phyloP scores from a whole-genome alignment of 2,113 vertebrate genomes.

The Takifugu flavidus region DNA sequence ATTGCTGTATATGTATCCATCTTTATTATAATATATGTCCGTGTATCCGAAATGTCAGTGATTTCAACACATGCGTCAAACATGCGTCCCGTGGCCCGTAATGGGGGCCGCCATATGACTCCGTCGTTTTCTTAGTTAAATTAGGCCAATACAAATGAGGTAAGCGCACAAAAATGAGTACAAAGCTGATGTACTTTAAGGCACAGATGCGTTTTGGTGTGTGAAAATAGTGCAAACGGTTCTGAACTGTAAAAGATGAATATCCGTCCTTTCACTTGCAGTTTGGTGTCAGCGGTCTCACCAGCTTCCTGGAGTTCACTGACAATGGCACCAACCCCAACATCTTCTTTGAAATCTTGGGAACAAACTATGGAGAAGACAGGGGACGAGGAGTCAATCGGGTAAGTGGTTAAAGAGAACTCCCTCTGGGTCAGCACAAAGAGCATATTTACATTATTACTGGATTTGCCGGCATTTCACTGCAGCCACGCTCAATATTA shows the following conservation, averaged over 20 bases:
- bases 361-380: slow-evolving; percentile 97
- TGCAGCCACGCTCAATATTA: slow-evolving; percentile 27
- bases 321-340: slow-evolving; percentile 95
- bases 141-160: no score
- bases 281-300: slow-evolving; percentile 90
- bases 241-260: slow-evolving; percentile 1
- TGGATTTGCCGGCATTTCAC: slow-evolving; percentile 35
- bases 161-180: no score
- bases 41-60: no score
- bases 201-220: no score
- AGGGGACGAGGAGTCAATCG: slow-evolving; percentile 90
- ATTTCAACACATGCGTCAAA: no score
- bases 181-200: no score
- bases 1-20: no score
- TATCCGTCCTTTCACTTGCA: slow-evolving; percentile 45
- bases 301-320: slow-evolving; percentile 91
- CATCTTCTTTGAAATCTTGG: slow-evolving; percentile 96
- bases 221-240: no score
- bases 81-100: no score
- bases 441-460: slow-evolving; percentile 40
- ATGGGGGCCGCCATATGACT: no score
- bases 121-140: no score
- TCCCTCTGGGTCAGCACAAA: slow-evolving; percentile 9
- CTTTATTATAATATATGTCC: no score
- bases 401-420: slow-evolving; percentile 75